Evolutionary conservation across 2,888 invertebrate species (phyloP), one percentile per base, ranked within the genome.

Genomic region (Urechis unicinctus): DNA sequence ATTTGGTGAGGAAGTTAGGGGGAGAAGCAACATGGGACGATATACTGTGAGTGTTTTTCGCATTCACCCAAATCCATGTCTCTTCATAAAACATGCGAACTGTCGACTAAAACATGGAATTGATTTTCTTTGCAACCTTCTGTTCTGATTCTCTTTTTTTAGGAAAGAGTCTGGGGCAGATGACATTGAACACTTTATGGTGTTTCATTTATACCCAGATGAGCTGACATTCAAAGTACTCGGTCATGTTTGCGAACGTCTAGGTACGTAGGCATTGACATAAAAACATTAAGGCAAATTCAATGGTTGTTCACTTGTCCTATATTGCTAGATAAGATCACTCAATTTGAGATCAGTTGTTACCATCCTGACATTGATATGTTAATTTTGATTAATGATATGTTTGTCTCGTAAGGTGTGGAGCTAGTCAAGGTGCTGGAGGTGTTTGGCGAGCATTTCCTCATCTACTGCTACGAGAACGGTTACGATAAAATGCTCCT

Each of bases 401-500:
- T n/a, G n/a, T n/a, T n/a, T n/a, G n/a, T n/a, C n/a, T 13, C 51
- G 52, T 49, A 59, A 77, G 78, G 66, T 43, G 57, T 74, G 3
- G 66, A 70, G 13, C 50, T 73, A n/a, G 67, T 68, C n/a, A 62
- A 66, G 1, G 72, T 74, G 1, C 59, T 73, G 53, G 73, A 74
- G 57, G 65, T 72, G 24, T 75, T 74, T 57, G 75, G 75, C 6
- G 74, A 72, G 44, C 72, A 71, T 55, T 74, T 75, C 62, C 62
- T 74, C 43, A 62, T 60, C 46, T 75, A 74, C 60, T 73, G 73
- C 51, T 52, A 72, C 22, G 60, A 71, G 4, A 68, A 70, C 56
- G 73, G 73, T 26, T 75, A 73, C 54, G 73, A 73, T 62, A 73
- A 74, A 60, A 74, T 73, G 72, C 50, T 75, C 56, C 58, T 61